phyloP scores from a whole-genome alignment of 2,113 vertebrate species.

The Pyrgilauda ruficollis region DNA sequence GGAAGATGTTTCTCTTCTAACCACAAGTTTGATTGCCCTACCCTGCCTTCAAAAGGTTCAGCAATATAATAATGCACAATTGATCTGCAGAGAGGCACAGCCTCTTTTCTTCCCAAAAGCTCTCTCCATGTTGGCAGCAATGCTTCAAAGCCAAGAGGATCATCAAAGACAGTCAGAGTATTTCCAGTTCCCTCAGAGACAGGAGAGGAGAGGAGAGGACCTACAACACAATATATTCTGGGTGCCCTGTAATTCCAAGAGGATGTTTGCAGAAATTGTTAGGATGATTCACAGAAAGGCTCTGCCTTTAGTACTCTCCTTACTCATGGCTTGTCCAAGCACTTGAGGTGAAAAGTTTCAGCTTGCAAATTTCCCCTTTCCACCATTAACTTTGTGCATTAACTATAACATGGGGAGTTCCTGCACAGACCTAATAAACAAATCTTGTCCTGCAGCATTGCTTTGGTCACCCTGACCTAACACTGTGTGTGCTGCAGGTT shows the following conservation, averaged over 20 bases:
- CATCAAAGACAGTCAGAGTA: background rate
- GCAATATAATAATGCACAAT: background rate
- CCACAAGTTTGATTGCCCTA: background rate
- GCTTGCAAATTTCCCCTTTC: background rate
- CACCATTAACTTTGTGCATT: background rate
- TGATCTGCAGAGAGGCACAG: background rate
- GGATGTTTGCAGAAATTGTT: background rate
- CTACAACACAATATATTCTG: background rate
- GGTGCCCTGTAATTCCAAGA: background rate
- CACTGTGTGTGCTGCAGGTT: accelerated
- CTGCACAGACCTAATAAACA: background rate
- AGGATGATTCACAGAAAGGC: background rate
- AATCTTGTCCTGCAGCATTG: background rate
- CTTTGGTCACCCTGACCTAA: background rate
- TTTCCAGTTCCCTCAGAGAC: background rate
- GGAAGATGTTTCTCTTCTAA: background rate
- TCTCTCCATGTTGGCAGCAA: background rate
- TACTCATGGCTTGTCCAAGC: background rate
- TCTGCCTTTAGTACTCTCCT: background rate
- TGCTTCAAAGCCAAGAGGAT: background rate
- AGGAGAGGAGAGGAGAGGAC: background rate
- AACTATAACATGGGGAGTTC: background rate
- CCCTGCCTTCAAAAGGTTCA: background rate
- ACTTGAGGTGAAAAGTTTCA: background rate
- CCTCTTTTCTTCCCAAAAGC: background rate